Conservation (phyloP, 2,797 vertebrate genomes). For the Sorex maritimensis region DNA sequence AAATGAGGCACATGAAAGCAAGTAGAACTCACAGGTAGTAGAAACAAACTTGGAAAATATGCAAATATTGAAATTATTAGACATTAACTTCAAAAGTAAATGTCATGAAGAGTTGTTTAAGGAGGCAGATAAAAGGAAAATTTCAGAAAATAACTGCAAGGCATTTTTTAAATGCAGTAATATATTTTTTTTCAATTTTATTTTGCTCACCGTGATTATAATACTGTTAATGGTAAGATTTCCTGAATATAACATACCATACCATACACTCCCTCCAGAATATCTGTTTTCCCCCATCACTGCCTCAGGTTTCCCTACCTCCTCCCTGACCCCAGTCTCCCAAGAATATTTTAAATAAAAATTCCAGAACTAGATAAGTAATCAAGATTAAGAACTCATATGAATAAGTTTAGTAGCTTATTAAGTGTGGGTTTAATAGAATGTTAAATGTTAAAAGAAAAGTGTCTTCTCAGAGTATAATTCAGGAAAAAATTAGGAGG, state of each 20-base stretch:
- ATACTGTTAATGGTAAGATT: no score
- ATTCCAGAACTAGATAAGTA: not conserved
- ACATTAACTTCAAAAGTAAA: conserved; percentile 32
- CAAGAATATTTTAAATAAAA: conserved; percentile 1
- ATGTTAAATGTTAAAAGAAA: not conserved
- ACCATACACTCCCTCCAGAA: no score
- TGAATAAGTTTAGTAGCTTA: not conserved
- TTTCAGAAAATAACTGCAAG: conserved; percentile 10
- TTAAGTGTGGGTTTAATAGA: not conserved
- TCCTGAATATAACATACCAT: no score
- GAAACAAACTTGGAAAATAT: not conserved
- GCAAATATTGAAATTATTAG: conserved; percentile 4
- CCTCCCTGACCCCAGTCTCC: no score
- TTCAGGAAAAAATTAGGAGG: not conserved
- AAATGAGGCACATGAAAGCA: not conserved
- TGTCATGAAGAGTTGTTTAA: not conserved
- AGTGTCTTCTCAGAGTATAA: not conserved
- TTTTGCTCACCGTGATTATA: no score
- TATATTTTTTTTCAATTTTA: no score
- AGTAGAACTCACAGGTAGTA: not conserved
- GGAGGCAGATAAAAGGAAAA: not conserved
- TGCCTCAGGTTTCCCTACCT: no score
- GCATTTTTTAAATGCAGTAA: not conserved
- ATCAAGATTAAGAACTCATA: not conserved
- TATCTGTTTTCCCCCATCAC: no score